Percentiles rank a stretch among this genome's conserved stretches.
phyloP scores from a whole-genome alignment of 2,797 vertebrate species.

The Bryconaethiops microstoma region DNA sequence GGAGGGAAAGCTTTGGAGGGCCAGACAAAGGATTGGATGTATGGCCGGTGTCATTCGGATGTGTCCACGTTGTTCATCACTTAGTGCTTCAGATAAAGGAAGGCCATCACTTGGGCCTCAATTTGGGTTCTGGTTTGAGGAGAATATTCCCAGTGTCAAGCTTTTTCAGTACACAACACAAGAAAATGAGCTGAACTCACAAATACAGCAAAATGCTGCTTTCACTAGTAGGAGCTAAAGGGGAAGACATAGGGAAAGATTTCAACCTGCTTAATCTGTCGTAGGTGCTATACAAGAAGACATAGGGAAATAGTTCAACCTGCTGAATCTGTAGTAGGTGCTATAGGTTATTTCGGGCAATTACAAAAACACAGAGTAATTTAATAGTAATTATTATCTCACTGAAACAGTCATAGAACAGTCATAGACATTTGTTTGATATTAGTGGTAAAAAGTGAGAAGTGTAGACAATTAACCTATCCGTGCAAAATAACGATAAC shows the following conservation, averaged over 20 bases:
- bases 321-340: too few species aligned
- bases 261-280: too few species aligned
- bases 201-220: too few species aligned
- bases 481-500: neutral
- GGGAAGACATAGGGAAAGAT: too few species aligned
- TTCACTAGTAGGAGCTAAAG: too few species aligned
- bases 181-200: neutral
- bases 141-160: constrained; percentile 28
- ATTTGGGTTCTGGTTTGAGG: constrained; percentile 29
- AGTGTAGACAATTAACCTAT: neutral
- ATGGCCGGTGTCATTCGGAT: constrained; percentile 51
- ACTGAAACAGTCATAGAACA: too few species aligned
- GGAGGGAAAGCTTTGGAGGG: constrained; percentile 39
- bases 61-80: constrained; percentile 54
- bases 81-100: constrained; percentile 37
- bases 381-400: too few species aligned
- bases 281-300: too few species aligned
- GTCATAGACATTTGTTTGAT: too few species aligned
- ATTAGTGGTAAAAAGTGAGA: neutral
- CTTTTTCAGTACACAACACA: neutral
- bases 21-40: constrained; percentile 43
- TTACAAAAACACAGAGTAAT: neutral
- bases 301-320: too few species aligned
- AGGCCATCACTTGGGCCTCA: constrained; percentile 31
- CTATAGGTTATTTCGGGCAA: neutral